A percentile compares a stretch with the other conserved stretches of the same genome.
Evolutionary conservation across 2,113 vertebrate species (phyloP).

Genomic region (Diglossa brunneiventris): DNA sequence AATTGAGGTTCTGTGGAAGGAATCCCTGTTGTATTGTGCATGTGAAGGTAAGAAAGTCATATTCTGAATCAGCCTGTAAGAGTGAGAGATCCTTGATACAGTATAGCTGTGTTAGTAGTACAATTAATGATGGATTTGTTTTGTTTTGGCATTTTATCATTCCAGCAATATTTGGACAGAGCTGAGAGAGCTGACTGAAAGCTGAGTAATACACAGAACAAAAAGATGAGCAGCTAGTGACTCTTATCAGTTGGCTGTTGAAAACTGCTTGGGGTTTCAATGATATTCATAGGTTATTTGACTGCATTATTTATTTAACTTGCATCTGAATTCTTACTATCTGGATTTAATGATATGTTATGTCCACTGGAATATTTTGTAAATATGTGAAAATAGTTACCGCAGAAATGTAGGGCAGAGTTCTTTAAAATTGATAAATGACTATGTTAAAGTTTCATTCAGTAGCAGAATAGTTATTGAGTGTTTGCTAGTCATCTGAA

Average conservation of each 20-base stretch:
- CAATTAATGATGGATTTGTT: neutral
- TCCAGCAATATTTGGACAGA: neutral
- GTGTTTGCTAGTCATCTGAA: neutral
- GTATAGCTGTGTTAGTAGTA: neutral
- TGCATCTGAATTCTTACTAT: neutral
- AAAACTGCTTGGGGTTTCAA: neutral
- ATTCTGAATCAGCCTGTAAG: neutral
- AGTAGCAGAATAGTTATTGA: neutral
- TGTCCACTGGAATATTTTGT: neutral
- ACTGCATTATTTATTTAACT: neutral
- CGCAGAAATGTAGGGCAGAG: neutral
- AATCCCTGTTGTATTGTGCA: neutral
- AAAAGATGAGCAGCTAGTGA: neutral
- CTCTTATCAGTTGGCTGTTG: neutral
- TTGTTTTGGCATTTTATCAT: neutral
- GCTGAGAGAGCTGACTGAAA: neutral
- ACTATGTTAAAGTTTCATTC: neutral
- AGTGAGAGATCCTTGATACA: neutral
- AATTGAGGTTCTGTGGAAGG: neutral
- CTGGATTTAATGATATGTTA: neutral
- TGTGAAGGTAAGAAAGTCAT: neutral
- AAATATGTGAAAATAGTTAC: neutral
- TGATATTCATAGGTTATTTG: neutral
- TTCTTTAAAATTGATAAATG: neutral
- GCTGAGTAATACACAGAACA: neutral